Conservation (phyloP, 2,113 vertebrate genomes). For the Rhinopomastus cyanomelas region DNA sequence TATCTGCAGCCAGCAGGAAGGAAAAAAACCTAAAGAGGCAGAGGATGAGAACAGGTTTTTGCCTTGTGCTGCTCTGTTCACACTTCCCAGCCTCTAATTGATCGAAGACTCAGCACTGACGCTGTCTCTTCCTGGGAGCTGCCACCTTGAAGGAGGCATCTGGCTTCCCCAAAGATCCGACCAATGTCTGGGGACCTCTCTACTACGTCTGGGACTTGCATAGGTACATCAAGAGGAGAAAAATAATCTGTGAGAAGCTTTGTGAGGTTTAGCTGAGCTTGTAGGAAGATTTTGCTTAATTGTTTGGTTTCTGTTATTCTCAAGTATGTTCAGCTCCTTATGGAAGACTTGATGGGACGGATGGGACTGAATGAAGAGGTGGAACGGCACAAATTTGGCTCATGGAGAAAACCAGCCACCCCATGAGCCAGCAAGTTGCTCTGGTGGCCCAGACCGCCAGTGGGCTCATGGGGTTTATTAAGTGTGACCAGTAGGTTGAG, state of each 20-base stretch:
- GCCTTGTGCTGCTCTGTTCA: not conserved
- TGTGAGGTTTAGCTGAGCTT: slow-evolving; percentile 27
- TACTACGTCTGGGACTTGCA: not conserved
- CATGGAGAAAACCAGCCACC: not conserved
- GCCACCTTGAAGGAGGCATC: not conserved
- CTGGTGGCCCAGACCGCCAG: too few species aligned
- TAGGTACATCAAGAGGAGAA: not conserved
- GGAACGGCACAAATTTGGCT: accelerated
- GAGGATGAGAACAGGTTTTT: not conserved
- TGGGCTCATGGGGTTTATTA: too few species aligned
- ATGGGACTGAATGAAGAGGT: not conserved
- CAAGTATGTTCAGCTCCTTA: not conserved
- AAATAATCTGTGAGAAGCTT: not conserved
- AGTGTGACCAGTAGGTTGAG: too few species aligned
- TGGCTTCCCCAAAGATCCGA: not conserved
- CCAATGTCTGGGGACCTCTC: not conserved
- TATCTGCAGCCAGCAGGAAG: not conserved
- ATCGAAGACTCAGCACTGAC: not conserved
- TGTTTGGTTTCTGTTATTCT: not conserved
- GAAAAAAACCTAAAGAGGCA: not conserved
- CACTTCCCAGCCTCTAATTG: not conserved
- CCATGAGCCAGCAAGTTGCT: too few species aligned
- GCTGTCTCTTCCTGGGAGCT: not conserved
- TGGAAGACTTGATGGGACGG: not conserved
- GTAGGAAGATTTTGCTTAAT: not conserved